A percentile compares a stretch with the other conserved stretches of the same genome.
These are phyloP conservation scores for Cremastinae sp. DNA, from an alignment of 2,888 invertebrate species.

Conservation along the genomic window DNA sequence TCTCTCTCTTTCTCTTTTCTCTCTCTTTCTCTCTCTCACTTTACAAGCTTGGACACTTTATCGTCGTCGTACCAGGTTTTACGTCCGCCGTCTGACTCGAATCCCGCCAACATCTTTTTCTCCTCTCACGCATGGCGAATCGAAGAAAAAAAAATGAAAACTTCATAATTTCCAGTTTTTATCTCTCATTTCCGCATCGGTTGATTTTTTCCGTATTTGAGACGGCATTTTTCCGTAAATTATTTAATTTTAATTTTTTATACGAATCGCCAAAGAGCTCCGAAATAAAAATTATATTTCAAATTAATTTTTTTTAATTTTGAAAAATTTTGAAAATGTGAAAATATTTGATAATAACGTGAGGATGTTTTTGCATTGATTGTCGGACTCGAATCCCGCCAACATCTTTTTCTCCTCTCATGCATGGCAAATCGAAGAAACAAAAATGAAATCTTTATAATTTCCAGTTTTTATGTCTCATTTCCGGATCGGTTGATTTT, in stretches of 20 bases:
- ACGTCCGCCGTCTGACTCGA: constrained; percentile 57
- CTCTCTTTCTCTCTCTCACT: constrained; percentile 42
- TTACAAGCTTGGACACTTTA: constrained; percentile 43
- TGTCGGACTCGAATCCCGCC: constrained; percentile 50
- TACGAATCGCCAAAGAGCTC: no score
- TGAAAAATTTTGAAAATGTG: no score
- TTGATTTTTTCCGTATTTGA: constrained; percentile 24
- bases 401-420: constrained; percentile 48
- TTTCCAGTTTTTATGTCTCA: constrained; percentile 14
- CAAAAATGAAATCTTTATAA: constrained; percentile 4
- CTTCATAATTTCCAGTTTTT: constrained; percentile 15
- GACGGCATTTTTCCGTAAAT: no score
- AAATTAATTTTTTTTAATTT: no score
- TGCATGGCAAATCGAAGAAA: constrained; percentile 23
- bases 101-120: constrained; percentile 46
- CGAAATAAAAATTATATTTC: no score
- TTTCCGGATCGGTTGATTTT: constrained; percentile 13
- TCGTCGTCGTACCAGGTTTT: constrained; percentile 55
- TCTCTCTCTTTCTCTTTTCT: neutral
- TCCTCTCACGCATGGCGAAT: constrained; percentile 36
- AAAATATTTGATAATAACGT: no score
- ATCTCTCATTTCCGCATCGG: constrained; percentile 2
- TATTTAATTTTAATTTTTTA: no score
- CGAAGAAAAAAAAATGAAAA: constrained; percentile 3
- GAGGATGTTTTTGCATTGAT: constrained; percentile 58